These are phyloP conservation scores for Gasterosteus nipponicus DNA, from an alignment of 2,113 vertebrate species.

Conservation along the genomic window DNA sequence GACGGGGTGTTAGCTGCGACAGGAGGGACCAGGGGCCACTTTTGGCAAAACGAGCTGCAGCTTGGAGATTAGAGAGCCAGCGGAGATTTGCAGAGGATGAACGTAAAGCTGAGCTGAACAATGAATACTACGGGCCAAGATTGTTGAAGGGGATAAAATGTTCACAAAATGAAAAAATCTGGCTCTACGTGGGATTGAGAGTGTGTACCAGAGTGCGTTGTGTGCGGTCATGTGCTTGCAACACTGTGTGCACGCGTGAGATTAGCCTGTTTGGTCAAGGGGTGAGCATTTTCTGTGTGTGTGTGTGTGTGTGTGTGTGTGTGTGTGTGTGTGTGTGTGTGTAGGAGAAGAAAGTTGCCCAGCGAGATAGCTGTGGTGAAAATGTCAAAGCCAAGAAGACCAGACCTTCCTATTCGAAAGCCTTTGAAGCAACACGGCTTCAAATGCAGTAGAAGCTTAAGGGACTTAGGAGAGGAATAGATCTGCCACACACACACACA, in stretches of 20 bases:
- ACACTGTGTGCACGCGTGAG: constrained; percentile 1
- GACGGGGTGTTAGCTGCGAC: constrained; percentile 22
- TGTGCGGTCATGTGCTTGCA: constrained; percentile 18
- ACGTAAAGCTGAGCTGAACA: constrained; percentile 73
- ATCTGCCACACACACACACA: constrained; percentile 22
- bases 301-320: constrained; percentile 18
- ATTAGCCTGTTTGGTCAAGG: constrained; percentile 31
- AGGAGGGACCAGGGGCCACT: constrained; percentile 40
- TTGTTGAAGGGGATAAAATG: constrained; percentile 72
- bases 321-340: constrained; percentile 10
- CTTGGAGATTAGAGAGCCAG: constrained; percentile 62
- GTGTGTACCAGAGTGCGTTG: constrained; percentile 35
- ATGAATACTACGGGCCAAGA: constrained; percentile 66
- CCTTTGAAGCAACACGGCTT: constrained; percentile 52
- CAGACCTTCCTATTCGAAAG: constrained; percentile 49
- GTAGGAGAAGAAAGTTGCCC: constrained; percentile 33
- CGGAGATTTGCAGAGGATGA: constrained; percentile 65
- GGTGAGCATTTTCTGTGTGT: constrained; percentile 5
- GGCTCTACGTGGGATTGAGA: constrained; percentile 38
- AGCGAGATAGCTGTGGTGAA: constrained; percentile 39
- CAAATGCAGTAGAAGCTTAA: constrained; percentile 48
- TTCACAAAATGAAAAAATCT: constrained; percentile 35
- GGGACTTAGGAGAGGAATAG: constrained; percentile 27
- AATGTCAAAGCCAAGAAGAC: constrained; percentile 47
- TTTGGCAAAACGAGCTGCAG: constrained; percentile 49